These are phyloP conservation scores for Melanotaenia pygmaea DNA, from an alignment of 2,797 vertebrate species.

Conservation along the genomic window DNA sequence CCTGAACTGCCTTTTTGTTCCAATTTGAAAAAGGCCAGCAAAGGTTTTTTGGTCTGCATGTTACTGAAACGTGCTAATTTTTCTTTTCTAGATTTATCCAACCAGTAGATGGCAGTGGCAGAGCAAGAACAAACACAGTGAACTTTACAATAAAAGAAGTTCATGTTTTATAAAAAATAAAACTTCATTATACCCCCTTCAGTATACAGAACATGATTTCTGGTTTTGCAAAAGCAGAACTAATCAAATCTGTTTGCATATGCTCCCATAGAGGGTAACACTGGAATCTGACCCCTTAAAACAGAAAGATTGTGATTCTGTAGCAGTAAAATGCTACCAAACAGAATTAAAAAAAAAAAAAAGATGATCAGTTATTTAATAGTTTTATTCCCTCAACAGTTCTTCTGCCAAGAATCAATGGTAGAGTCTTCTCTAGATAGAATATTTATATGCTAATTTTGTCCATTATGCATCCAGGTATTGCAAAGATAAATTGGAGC, in stretches of 20 bases:
- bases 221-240: slow-evolving; percentile 6
- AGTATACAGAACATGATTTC: slow-evolving; percentile 1
- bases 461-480: slow-evolving; percentile 30
- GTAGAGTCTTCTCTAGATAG: slow-evolving; percentile 24
- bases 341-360: slow-evolving; percentile 23
- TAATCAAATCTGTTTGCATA: slow-evolving; percentile 14
- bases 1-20: slow-evolving; percentile 15
- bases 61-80: slow-evolving; percentile 1
- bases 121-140: slow-evolving; percentile 57
- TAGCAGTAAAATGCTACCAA: slow-evolving; percentile 47
- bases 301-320: slow-evolving; percentile 42
- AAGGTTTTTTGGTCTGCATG: slow-evolving; percentile 9
- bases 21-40: slow-evolving; percentile 4
- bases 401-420: slow-evolving; percentile 27
- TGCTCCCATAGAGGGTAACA: slow-evolving; percentile 4
- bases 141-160: slow-evolving; percentile 13
- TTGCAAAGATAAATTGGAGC: slow-evolving; percentile 21
- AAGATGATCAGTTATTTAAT: slow-evolving; percentile 1
- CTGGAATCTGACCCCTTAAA: slow-evolving; percentile 24
- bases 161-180: slow-evolving; percentile 9
- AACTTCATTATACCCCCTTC: slow-evolving; percentile 9
- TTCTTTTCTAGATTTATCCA: slow-evolving; percentile 21
- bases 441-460: slow-evolving; percentile 46
- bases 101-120: slow-evolving; percentile 80
- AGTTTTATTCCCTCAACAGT: neutral